Conservation (phyloP, 1,140 invertebrate genomes). For the Anadara kagoshimensis region DNA sequence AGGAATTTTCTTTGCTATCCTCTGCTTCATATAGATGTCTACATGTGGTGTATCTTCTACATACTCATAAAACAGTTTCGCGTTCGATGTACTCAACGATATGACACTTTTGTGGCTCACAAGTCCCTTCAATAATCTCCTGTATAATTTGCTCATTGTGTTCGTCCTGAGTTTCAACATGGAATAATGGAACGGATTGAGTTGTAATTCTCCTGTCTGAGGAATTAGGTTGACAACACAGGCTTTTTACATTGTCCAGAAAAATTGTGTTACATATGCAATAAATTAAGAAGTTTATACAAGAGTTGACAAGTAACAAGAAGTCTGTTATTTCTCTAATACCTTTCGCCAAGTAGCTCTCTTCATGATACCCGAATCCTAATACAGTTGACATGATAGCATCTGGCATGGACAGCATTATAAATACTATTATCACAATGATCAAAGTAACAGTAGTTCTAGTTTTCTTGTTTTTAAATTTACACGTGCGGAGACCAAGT, state of each 20-base stretch:
- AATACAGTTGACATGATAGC: slow-evolving; percentile 77
- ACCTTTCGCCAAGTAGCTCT: slow-evolving; percentile 72
- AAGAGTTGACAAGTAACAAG: slow-evolving; percentile 82
- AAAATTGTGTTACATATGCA: slow-evolving; percentile 85
- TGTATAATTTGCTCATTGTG: too few relatives aligned
- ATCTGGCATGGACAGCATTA: slow-evolving; percentile 84
- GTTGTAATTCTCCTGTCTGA: too few relatives aligned
- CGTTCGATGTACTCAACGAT: too few relatives aligned
- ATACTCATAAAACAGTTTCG: too few relatives aligned
- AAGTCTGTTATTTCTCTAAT: slow-evolving; percentile 85
- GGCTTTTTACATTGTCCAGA: slow-evolving; percentile 10
- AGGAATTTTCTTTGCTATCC: too few relatives aligned
- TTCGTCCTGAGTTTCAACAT: too few relatives aligned
- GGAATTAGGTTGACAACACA: too few relatives aligned
- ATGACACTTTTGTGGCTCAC: too few relatives aligned
- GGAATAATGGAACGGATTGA: too few relatives aligned
- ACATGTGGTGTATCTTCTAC: too few relatives aligned
- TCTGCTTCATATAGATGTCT: too few relatives aligned
- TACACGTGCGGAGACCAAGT: slow-evolving; percentile 77
- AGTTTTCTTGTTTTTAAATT: slow-evolving; percentile 47
- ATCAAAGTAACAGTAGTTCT: slow-evolving; percentile 85
- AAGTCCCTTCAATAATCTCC: too few relatives aligned
- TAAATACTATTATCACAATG: slow-evolving; percentile 83
- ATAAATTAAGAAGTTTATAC: slow-evolving; percentile 85
- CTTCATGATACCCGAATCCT: slow-evolving; percentile 67